phyloP scores from a whole-genome alignment of 2,888 invertebrate genomes.

The Nesidiocoris tenuis region DNA sequence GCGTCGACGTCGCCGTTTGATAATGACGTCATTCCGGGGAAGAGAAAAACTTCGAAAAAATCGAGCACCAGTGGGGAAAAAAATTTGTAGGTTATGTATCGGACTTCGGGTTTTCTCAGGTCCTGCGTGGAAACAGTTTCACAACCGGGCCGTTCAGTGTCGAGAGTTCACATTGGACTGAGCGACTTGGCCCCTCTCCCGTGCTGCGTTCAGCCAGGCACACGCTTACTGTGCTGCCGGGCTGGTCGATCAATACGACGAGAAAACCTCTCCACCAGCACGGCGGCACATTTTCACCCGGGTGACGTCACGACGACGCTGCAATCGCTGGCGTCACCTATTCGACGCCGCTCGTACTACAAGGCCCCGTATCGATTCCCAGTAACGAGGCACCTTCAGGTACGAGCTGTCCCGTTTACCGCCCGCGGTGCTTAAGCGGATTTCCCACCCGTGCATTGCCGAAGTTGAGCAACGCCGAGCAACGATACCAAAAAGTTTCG shows the following conservation, averaged over 20 bases:
- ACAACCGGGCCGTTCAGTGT: conserved; percentile 9
- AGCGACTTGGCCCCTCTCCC: conserved; percentile 5
- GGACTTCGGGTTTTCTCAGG: neutral
- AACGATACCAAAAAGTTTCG: too few relatives aligned
- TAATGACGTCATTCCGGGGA: too few relatives aligned
- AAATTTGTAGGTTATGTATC: too few relatives aligned
- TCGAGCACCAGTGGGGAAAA: too few relatives aligned
- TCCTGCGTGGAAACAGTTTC: neutral
- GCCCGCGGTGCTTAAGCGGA: too few relatives aligned
- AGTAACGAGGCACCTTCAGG: neutral
- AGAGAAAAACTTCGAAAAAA: too few relatives aligned
- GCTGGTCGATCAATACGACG: neutral
- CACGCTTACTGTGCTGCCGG: conserved; percentile 1
- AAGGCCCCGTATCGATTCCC: neutral
- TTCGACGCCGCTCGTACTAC: neutral
- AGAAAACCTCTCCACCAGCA: neutral
- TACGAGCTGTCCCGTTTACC: neutral
- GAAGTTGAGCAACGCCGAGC: too few relatives aligned
- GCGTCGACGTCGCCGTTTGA: too few relatives aligned
- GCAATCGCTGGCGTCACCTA: neutral
- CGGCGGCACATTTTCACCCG: neutral
- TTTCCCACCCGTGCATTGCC: too few relatives aligned
- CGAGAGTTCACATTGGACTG: conserved; percentile 35
- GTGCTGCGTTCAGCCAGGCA: conserved; percentile 7
- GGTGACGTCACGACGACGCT: neutral